Base-by-base conservation (phyloP, 2,113 vertebrate species). In the Poecile atricapillus region DNA sequence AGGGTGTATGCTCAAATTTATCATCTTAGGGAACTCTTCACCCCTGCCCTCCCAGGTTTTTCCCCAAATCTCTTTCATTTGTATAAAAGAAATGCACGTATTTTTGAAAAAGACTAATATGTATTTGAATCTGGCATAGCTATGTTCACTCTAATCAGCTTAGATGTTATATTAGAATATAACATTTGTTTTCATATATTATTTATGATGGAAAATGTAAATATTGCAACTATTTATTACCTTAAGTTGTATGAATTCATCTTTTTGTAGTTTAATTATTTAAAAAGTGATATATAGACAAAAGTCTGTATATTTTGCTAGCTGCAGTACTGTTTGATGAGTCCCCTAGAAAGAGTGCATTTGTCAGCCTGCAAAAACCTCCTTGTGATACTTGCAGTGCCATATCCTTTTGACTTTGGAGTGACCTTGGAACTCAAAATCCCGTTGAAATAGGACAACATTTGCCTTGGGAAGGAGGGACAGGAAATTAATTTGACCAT, bases 401-500 rank as follows among this genome's bases (percentile, higher is more conserved):
- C 33, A 35, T 63, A 35, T 75, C 52, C 39, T 92, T 92, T 82
- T 65, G 60, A 46, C 30, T 89, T 89, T 86, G 28, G 33, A 90
- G 55, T 31, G 25, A 93, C 30, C 16, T 83, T 90, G 63, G 59
- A 94, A 83, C 83, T 89, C 25, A 69, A 25, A 87, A 58, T 77
- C 21, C 23, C 31, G 17, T 19, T 93, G 77, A 86, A 90, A 44
- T 8, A 12, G 55, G 44, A 21, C 80, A 90, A 75, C 15, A 23
- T 77, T 50, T 95, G 65, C 49, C n/a, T 93, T 87, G 76, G 70
- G 67, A 92, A 93, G 68, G 64, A 91, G 55, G 46, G 59, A 49
- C 44, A 94, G 67, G 75, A 93, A 96, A 94, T 94, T 11, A 84
- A 71, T 81, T 60, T 95, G 53, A 69, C 47, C 15, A 3, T 62